Percentiles rank a stretch among this genome's conserved stretches.
phyloP scores from a whole-genome alignment of 2,888 invertebrate genomes.

The Caenorhabditis wallacei region DNA sequence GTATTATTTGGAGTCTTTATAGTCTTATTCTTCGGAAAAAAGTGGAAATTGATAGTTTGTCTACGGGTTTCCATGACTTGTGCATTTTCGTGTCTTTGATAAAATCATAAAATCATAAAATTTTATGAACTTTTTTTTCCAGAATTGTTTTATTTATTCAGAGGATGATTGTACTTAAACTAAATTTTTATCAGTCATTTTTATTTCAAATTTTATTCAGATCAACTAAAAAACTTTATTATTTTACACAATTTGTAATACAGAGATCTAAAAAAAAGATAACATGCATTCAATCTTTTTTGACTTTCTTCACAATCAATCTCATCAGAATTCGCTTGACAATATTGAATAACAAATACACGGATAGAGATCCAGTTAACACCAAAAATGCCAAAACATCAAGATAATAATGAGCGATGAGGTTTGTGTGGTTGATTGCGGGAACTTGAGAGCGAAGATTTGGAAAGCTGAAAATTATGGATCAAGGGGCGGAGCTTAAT shows the following conservation, averaged over 20 bases:
- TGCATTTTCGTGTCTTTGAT: constrained; percentile 3
- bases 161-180: no score
- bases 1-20: neutral
- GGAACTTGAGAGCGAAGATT: constrained; percentile 34
- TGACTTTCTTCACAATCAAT: neutral
- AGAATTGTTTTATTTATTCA: no score
- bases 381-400: constrained; percentile 26
- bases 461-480: constrained; percentile 55
- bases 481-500: no score
- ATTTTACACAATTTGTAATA: neutral
- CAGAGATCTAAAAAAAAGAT: no score
- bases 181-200: neutral
- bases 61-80: neutral
- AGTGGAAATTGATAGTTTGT: neutral
- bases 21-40: neutral
- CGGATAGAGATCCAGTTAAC: neutral
- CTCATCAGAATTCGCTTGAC: neutral
- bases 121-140: no score
- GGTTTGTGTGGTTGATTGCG: constrained; percentile 1
- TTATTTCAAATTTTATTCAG: neutral
- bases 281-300: constrained; percentile 3
- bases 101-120: no score
- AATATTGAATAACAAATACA: neutral
- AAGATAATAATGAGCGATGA: constrained; percentile 47
- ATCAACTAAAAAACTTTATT: neutral